Percentiles rank a stretch among this genome's conserved stretches.
phyloP scores from a whole-genome alignment of 2,888 invertebrate species.

The Pyrrhosoma nymphula region DNA sequence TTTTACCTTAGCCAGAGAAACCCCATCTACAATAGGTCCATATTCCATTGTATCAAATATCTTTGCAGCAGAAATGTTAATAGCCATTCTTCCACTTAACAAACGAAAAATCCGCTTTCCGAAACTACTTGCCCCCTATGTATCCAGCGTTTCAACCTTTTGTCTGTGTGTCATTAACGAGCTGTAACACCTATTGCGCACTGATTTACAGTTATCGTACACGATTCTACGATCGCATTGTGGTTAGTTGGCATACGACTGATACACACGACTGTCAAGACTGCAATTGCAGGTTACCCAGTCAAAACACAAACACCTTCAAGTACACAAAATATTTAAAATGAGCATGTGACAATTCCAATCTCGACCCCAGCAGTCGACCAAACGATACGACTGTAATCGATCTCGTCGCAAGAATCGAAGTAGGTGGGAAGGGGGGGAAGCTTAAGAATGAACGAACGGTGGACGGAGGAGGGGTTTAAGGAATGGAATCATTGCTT shows the following conservation, averaged over 20 bases:
- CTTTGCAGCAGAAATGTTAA: conserved; percentile 52
- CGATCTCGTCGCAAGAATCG: neutral
- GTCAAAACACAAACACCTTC: no score
- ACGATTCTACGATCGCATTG: no score
- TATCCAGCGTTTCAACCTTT: neutral
- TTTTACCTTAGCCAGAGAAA: conserved; percentile 74
- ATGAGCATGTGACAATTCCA: no score
- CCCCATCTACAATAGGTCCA: conserved; percentile 74
- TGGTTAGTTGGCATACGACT: no score
- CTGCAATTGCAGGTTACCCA: no score
- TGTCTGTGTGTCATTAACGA: no score
- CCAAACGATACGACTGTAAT: neutral
- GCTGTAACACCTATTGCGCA: no score
- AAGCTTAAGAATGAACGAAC: conserved; percentile 60
- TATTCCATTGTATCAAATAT: conserved; percentile 76
- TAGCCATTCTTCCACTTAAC: neutral
- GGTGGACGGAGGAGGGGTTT: conserved; percentile 21
- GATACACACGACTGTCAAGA: no score
- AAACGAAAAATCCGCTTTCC: neutral
- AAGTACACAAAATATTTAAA: no score
- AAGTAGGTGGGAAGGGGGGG: conserved; percentile 10
- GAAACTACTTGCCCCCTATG: neutral
- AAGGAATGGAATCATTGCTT: conserved; percentile 65
- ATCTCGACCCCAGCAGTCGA: neutral
- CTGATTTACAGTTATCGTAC: no score